These are phyloP conservation scores for Crocodylus rhombifer DNA, from an alignment of 2,797 vertebrate species.

Conservation along the genomic window DNA sequence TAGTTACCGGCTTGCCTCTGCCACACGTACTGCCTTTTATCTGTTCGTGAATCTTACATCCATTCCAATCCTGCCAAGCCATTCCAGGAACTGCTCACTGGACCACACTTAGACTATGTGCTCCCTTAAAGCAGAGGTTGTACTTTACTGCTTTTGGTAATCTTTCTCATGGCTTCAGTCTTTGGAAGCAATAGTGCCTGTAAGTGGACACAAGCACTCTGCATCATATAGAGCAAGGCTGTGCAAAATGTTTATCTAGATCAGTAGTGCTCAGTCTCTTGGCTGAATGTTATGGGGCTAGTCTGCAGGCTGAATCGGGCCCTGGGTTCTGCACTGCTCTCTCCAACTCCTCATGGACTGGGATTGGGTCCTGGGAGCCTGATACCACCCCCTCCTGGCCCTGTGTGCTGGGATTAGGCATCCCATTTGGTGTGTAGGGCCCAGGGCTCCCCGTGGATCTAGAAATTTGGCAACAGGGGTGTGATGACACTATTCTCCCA, in stretches of 20 bases:
- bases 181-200: not conserved
- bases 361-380: no score
- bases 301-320: no score
- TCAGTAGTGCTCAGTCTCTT: not conserved
- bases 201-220: not conserved
- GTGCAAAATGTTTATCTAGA: not conserved
- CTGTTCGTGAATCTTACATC: not conserved
- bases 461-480: no score
- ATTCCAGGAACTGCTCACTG: not conserved
- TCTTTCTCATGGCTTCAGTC: not conserved
- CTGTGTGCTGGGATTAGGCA: no score
- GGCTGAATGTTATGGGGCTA: no score
- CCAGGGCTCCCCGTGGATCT: no score
- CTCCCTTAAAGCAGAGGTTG: not conserved
- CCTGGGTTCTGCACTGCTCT: no score
- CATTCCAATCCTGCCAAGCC: not conserved
- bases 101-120: not conserved
- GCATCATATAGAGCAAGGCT: no score
- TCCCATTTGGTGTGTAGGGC: no score
- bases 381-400: no score
- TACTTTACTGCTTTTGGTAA: not conserved
- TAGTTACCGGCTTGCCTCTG: not conserved
- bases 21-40: not conserved
- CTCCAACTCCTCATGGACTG: no score
- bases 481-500: no score